phyloP scores from a whole-genome alignment of 2,888 invertebrate genomes.

The Caradrina clavipalpis region DNA sequence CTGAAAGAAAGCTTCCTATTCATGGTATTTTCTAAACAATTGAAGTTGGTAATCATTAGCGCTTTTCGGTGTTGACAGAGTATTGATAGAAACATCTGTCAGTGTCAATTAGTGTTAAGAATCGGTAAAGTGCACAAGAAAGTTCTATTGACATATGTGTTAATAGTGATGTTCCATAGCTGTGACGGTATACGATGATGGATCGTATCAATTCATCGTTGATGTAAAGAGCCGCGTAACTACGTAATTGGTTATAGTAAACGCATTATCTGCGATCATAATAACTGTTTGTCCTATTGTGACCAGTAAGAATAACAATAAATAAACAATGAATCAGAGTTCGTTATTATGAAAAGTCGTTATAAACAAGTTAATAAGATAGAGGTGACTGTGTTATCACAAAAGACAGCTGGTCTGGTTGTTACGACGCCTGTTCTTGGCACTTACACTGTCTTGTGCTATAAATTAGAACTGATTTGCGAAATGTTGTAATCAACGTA shows the following conservation, averaged over 20 bases:
- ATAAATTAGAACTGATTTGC: constrained; percentile 66
- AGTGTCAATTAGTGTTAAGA: constrained; percentile 62
- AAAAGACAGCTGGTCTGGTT: constrained; percentile 52
- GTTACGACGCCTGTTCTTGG: constrained; percentile 60
- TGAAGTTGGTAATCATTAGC: constrained; percentile 51
- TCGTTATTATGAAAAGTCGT: constrained; percentile 39
- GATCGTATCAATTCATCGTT: constrained; percentile 43
- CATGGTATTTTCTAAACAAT: constrained; percentile 60
- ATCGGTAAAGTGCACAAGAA: constrained; percentile 56
- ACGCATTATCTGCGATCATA: neutral
- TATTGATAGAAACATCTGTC: constrained; percentile 59
- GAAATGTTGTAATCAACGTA: constrained; percentile 64
- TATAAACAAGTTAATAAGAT: constrained; percentile 44
- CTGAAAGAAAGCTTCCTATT: constrained; percentile 48
- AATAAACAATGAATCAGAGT: constrained; percentile 38
- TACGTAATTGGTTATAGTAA: constrained; percentile 27
- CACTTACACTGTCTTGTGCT: constrained; percentile 54
- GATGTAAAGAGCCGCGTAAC: constrained; percentile 15
- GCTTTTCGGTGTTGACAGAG: constrained; percentile 49
- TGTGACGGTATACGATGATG: constrained; percentile 39
- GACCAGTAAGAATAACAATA: constrained; percentile 23
- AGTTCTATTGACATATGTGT: constrained; percentile 47
- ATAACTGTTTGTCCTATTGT: constrained; percentile 23
- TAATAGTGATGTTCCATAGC: constrained; percentile 49
- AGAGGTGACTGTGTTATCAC: constrained; percentile 38